These are phyloP conservation scores for Ericerus pela DNA, from an alignment of 1,140 invertebrate genomes.

Conservation along the genomic window DNA sequence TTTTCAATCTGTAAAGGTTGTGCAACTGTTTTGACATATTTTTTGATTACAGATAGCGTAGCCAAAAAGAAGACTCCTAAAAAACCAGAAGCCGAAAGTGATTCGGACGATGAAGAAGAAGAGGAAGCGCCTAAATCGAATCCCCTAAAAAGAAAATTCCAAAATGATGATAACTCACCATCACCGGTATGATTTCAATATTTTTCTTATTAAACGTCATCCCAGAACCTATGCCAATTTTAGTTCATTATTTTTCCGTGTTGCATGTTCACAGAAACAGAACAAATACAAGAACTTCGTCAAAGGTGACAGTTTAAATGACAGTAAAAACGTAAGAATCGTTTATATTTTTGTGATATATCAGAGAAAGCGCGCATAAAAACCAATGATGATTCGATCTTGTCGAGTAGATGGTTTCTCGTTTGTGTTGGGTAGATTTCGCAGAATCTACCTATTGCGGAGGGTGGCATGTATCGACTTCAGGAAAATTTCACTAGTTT, in stretches of 20 bases:
- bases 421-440: too few relatives aligned
- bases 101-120: not conserved
- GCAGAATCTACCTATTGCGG: too few relatives aligned
- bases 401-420: too few relatives aligned
- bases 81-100: not conserved
- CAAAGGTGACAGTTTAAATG: not conserved
- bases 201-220: not conserved
- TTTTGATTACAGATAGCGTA: too few relatives aligned
- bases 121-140: not conserved
- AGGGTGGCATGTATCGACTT: too few relatives aligned
- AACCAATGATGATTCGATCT: conserved; percentile 9
- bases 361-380: not conserved
- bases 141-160: not conserved
- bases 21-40: too few relatives aligned
- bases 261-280: not conserved
- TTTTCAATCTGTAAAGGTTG: too few relatives aligned
- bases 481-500: too few relatives aligned
- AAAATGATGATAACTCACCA: not conserved
- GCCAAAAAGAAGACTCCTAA: not conserved
- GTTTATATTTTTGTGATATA: not conserved
- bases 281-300: not conserved
- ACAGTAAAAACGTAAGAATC: not conserved
- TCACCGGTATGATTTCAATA: conserved; percentile 1
- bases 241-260: not conserved
- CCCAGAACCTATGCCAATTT: not conserved